Evolutionary conservation across 1,140 invertebrate species (phyloP).

Genomic region (Sarcophaga peregrina): DNA sequence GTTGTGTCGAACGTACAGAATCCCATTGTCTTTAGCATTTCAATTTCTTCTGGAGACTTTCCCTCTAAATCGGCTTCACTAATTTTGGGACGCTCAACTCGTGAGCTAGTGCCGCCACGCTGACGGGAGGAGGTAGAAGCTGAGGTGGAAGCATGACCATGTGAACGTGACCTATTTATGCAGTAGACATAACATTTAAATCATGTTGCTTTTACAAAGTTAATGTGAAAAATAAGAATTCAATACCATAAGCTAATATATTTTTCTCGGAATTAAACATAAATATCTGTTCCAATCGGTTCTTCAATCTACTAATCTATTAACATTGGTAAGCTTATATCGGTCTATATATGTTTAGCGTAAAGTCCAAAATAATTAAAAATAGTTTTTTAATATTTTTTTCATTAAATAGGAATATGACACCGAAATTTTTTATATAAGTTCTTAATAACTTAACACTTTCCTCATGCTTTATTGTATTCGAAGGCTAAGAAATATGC

Average conservation of each 20-base stretch:
- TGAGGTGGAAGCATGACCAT: constrained; percentile 46
- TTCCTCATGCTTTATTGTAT: no score
- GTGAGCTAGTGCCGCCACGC: constrained; percentile 53
- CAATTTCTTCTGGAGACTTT: constrained; percentile 90
- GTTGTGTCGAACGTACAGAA: constrained; percentile 95
- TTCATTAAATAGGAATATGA: no score
- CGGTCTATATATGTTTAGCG: no score
- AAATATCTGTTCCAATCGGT: no score
- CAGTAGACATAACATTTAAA: background rate
- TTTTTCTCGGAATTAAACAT: no score
- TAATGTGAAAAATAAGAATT: background rate
- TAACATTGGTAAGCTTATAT: no score
- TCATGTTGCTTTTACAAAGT: background rate
- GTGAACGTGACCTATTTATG: constrained; percentile 58
- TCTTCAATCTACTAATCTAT: no score
- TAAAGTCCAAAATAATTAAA: no score
- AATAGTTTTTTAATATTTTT: no score
- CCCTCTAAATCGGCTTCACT: constrained; percentile 69
- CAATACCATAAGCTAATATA: background rate
- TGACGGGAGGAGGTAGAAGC: constrained; percentile 45
- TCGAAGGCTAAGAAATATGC: no score
- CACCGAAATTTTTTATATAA: no score
- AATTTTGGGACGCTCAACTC: constrained; percentile 62
- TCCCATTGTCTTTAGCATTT: constrained; percentile 97
- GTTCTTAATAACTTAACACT: no score